These are phyloP conservation scores for Dolichotis patagonum DNA, from an alignment of 2,113 vertebrate species.

Conservation along the genomic window DNA sequence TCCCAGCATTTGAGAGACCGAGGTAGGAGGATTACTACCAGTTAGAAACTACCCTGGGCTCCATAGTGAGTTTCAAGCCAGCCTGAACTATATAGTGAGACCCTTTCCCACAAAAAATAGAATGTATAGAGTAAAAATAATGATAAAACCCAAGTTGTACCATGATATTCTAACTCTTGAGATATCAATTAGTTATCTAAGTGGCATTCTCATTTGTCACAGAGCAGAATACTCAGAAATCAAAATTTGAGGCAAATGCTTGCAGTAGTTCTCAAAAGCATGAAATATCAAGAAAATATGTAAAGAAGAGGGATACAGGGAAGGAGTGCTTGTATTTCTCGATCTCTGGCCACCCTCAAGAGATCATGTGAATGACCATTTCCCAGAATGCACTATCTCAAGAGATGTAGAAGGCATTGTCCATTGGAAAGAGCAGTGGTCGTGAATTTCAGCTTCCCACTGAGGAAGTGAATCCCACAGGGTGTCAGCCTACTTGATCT, in stretches of 20 bases:
- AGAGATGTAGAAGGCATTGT: not conserved
- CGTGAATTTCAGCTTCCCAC: not conserved
- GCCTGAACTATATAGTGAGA: not conserved
- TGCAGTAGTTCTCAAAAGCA: not conserved
- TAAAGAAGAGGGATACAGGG: not conserved
- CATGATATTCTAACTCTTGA: not conserved
- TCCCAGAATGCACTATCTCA: not conserved
- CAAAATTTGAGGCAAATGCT: not conserved
- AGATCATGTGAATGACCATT: not conserved
- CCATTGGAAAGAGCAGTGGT: not conserved
- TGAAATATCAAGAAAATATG: not conserved
- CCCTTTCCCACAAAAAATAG: not conserved
- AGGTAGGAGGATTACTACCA: not conserved
- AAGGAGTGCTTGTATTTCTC: not conserved
- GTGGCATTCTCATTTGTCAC: not conserved
- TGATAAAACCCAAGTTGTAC: not conserved
- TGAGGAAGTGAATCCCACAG: not conserved
- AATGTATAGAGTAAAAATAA: not conserved
- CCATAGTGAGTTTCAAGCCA: not conserved
- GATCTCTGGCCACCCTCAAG: rapidly evolving
- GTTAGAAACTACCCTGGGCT: not conserved
- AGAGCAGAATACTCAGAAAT: not conserved
- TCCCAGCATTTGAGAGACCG: not conserved
- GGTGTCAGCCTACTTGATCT: not conserved
- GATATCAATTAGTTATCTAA: not conserved